A percentile compares a stretch with the other conserved stretches of the same genome.
Evolutionary conservation across 2,888 invertebrate species (phyloP).

Genomic region (Chorisops tibialis): DNA sequence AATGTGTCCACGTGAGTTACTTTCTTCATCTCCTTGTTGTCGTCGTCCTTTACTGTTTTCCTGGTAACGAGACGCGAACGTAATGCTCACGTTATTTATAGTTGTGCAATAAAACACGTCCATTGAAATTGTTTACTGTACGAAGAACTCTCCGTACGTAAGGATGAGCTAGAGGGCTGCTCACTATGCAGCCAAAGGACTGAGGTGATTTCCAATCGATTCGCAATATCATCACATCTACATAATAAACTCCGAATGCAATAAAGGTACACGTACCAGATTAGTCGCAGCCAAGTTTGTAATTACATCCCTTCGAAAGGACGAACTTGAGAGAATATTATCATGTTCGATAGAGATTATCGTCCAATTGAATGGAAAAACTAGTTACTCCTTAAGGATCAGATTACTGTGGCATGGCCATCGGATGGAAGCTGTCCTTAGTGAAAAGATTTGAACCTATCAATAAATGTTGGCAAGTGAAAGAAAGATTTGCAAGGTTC

Average conservation of each 20-base stretch:
- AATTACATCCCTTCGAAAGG: too few species aligned
- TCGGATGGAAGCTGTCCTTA: slow-evolving; percentile 15
- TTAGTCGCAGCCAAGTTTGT: background rate
- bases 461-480: too few species aligned
- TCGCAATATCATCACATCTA: slow-evolving; percentile 10
- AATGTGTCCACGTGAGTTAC: slow-evolving; percentile 16
- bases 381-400: too few species aligned
- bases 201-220: slow-evolving; percentile 3
- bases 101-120: slow-evolving; percentile 23
- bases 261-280: background rate
- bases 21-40: background rate
- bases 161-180: background rate
- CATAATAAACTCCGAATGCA: background rate
- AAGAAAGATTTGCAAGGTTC: too few species aligned
- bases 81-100: background rate
- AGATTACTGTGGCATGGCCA: background rate
- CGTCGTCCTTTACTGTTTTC: background rate
- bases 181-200: background rate
- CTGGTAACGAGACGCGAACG: too few species aligned
- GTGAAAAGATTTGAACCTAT: background rate
- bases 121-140: slow-evolving; percentile 21
- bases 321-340: too few species aligned
- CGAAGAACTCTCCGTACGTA: background rate
- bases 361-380: too few species aligned
- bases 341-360: too few species aligned